Evolutionary conservation across 2,797 vertebrate species (phyloP), one percentile per base, ranked within the genome.

Genomic region (Urocyon cinereoargenteus): DNA sequence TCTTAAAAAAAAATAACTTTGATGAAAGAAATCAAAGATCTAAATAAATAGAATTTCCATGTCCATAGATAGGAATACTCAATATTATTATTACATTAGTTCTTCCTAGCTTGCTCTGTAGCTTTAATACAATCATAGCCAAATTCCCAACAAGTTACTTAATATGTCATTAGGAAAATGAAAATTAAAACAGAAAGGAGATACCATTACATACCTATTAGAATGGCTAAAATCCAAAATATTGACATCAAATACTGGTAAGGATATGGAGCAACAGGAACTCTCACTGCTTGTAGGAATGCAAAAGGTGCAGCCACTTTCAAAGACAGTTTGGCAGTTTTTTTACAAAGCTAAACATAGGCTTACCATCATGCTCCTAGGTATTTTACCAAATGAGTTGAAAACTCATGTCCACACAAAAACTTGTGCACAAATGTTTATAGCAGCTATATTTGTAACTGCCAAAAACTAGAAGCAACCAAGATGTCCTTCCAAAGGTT

Each of bases 361-460:
- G 73, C 22, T 88, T 88, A 75, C 57, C 24, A 49, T 70, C 34
- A 12, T 70, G 14, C 36, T 93, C 64, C 59, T 51, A 57, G 61
- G 22, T 91, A 75, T 81, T 95, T 93, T 18, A 45, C 53, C 85
- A 96, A 84, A 61, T 61, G 22, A 91, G 26, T 86, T 78, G 57
- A 36, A 79, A 82, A 87, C 34, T 36, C 84, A 40, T 15, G 21
- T 61, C 36, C n/a, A 79, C 81, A 93, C 51, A 91, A 68, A 94
- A 94, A 22, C 66, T 64, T 82, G 16, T 40, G 87, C 22, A 26
- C 45, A 66, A 61, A 87, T 91, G 40, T 68, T 73, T 82, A 45
- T 22, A 75, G n/a, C 51, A 55, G 28, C 51, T 86, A 83, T 94
- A 96, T 96, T 86, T 83, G n/a, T 91, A 86, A 87, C 87, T 82